Evolutionary conservation across 1,140 invertebrate genomes (phyloP).

Genomic region (Lordiphosa clarofinis): DNA sequence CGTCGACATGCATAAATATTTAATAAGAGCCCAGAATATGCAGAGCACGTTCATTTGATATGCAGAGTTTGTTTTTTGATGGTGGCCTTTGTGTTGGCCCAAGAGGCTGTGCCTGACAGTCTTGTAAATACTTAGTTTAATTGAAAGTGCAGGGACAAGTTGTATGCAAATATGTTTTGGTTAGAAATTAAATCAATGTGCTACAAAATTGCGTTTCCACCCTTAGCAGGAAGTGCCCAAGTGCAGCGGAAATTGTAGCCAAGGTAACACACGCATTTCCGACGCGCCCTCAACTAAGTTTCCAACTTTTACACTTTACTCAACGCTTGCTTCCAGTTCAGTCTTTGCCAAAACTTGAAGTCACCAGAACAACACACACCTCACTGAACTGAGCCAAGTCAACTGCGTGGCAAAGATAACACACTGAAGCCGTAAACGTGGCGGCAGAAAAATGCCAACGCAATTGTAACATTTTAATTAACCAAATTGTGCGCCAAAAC

Average conservation of each 20-base stretch:
- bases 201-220: too few species aligned
- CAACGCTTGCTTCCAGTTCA: too few species aligned
- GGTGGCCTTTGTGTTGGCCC: background rate
- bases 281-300: too few species aligned
- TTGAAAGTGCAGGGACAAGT: background rate
- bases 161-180: background rate
- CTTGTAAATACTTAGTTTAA: conserved; percentile 20
- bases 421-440: conserved; percentile 19
- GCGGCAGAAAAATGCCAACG: conserved; percentile 61
- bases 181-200: background rate
- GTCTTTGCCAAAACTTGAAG: too few species aligned
- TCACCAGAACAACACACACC: background rate
- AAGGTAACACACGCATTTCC: too few species aligned
- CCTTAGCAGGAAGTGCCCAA: too few species aligned
- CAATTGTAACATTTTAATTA: conserved; percentile 75
- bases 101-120: too few species aligned
- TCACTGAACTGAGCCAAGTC: conserved; percentile 15
- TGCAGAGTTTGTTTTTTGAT: conserved; percentile 20
- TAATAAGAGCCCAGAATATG: conserved; percentile 33
- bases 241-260: too few species aligned
- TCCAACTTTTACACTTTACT: too few species aligned
- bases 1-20: conserved; percentile 20
- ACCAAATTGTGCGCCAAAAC: conserved; percentile 68
- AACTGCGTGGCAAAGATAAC: conserved; percentile 47
- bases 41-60: conserved; percentile 33